A percentile compares a stretch with the other conserved stretches of the same genome.
Evolutionary conservation across 2,888 invertebrate genomes (phyloP).

Genomic region (Drosophila austrosaltans): DNA sequence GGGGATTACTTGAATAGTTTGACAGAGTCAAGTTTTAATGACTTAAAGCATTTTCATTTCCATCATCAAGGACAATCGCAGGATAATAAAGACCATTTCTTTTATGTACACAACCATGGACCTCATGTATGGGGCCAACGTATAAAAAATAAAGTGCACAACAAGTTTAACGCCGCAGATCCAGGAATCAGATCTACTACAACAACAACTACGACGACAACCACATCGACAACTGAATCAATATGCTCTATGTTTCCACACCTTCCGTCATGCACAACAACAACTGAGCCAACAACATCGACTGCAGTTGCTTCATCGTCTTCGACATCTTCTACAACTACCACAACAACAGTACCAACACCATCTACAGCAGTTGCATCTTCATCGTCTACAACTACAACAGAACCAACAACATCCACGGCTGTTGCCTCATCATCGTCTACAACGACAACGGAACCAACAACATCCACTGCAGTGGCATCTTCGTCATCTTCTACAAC

Average conservation of each 20-base stretch:
- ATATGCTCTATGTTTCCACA: neutral
- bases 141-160: neutral
- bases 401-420: too few species aligned
- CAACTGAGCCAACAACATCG: neutral
- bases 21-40: neutral
- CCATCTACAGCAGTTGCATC: too few species aligned
- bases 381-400: too few species aligned
- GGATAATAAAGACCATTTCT: neutral
- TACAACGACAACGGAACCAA: too few species aligned
- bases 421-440: too few species aligned
- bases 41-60: neutral
- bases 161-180: neutral
- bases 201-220: neutral
- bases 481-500: too few species aligned
- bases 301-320: too few species aligned
- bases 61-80: neutral
- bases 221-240: neutral
- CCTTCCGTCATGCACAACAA: neutral
- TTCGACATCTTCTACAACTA: too few species aligned
- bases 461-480: too few species aligned
- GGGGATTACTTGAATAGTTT: neutral
- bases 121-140: neutral
- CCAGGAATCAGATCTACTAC: neutral
- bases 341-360: too few species aligned
- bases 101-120: neutral